Percentiles rank a stretch among this genome's conserved stretches.
Evolutionary conservation across 2,797 vertebrate species (phyloP).

Genomic region (Chlorospingus flavigularis): DNA sequence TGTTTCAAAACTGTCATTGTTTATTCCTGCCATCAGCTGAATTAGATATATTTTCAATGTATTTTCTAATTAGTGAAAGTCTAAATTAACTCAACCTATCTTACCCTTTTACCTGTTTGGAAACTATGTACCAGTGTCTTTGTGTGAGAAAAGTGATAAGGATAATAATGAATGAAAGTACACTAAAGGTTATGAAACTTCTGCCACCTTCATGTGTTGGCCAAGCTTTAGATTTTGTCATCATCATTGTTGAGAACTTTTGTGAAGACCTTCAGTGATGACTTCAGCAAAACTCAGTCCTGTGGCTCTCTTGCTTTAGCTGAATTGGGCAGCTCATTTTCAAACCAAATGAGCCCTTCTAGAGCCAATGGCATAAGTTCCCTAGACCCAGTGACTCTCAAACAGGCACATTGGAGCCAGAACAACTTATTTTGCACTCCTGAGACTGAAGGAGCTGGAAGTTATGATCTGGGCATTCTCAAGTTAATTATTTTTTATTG

Average conservation of each 20-base stretch:
- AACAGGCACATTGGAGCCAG: not conserved
- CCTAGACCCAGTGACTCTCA: not conserved
- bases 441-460: not conserved
- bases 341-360: not conserved
- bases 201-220: not conserved
- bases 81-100: not conserved
- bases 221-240: not conserved
- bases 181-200: not conserved
- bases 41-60: not conserved
- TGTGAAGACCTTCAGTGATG: not conserved
- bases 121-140: not conserved
- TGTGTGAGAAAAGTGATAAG: fast-evolving
- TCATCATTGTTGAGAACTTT: not conserved
- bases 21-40: not conserved
- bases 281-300: not conserved
- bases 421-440: not conserved
- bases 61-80: not conserved
- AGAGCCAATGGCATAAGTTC: not conserved
- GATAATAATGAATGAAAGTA: not conserved
- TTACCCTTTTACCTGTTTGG: not conserved
- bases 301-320: not conserved
- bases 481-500: slow-evolving; percentile 8
- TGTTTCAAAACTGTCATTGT: not conserved
- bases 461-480: not conserved
- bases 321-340: not conserved